Evolutionary conservation across 2,888 invertebrate species (phyloP), one percentile per base, ranked within the genome.

Genomic region (Metallyticus violacea): DNA sequence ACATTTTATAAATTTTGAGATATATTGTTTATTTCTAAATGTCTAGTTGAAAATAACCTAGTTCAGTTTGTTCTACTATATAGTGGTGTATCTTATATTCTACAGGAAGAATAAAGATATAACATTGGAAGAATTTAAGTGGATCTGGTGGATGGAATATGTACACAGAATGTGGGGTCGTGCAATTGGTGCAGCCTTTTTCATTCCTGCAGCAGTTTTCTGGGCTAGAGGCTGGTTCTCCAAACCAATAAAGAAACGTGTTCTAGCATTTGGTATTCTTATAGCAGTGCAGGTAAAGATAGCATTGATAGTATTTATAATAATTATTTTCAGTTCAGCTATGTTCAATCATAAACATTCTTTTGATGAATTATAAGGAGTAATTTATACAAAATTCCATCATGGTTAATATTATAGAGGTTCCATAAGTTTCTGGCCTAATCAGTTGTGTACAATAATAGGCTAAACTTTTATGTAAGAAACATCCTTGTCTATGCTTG

Each of bases 121-220:
- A 92, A 97, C 97, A 0, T 91, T 99, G 87, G 95, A 95, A 0
- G 98, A 99, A 91, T 99, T 99, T 93, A 99, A 99, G 93, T 96
- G 95, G 93, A 99, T 97, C 91, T 99, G 97, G 96, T 96, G 96
- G 93, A 99, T 99, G 99, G 99, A 99, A 93, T 99, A 96, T 91
- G 94, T 95, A 1, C 99, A 99, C 92, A 94, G 99, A 89, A 97
- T 96, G 94, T 99, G 99, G 99, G 99, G 99, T 0, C 94, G 99
- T 79, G 93, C 95, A 0, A 97, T 99, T 89, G 99, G 99, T 0
- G 95, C 95, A 0, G 95, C 93, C 2, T 98, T 97, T 92, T 93
- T 97, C 86, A 89, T 99, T 27, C 99, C 99, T 0, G 99, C 99
- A 1, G 93, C 95, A 0, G 95, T 94, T 90, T 99, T 99, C 93